These are phyloP conservation scores for Mylabris sibirica DNA, from an alignment of 2,888 invertebrate genomes.

Conservation along the genomic window DNA sequence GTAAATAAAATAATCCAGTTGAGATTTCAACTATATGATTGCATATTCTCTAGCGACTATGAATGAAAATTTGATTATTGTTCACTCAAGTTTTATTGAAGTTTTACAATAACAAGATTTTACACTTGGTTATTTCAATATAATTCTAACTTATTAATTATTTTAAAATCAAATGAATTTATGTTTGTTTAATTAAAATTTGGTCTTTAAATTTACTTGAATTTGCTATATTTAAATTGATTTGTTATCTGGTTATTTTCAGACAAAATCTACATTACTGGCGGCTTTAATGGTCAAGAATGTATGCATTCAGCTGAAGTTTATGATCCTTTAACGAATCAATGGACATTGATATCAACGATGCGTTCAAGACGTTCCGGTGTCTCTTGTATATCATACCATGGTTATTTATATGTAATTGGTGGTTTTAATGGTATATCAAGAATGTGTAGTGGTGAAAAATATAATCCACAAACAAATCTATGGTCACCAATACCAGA, in stretches of 20 bases:
- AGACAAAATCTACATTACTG: conserved; percentile 82
- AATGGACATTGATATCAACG: conserved; percentile 82
- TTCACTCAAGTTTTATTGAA: no score
- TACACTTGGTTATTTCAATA: no score
- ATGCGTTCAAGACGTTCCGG: conserved; percentile 91
- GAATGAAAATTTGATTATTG: no score
- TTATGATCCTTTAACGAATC: conserved; percentile 79
- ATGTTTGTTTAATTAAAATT: no score
- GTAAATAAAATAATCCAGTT: no score
- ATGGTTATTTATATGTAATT: conserved; percentile 77
- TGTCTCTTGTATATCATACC: conserved; percentile 87
- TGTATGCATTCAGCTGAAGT: conserved; percentile 86
- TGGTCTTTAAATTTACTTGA: no score
- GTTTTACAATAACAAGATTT: no score
- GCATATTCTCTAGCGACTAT: no score
- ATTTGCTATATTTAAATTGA: background rate
- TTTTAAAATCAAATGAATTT: no score
- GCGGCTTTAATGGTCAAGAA: conserved; percentile 92
- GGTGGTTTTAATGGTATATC: conserved; percentile 93
- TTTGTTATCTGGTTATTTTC: conserved; percentile 9
- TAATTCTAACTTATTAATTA: no score
- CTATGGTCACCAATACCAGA: conserved; percentile 84
- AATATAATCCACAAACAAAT: conserved; percentile 80
- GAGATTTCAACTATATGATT: no score
- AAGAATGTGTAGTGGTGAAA: conserved; percentile 88